Conservation (phyloP, 2,113 vertebrate species). For the Daboia siamensis region DNA sequence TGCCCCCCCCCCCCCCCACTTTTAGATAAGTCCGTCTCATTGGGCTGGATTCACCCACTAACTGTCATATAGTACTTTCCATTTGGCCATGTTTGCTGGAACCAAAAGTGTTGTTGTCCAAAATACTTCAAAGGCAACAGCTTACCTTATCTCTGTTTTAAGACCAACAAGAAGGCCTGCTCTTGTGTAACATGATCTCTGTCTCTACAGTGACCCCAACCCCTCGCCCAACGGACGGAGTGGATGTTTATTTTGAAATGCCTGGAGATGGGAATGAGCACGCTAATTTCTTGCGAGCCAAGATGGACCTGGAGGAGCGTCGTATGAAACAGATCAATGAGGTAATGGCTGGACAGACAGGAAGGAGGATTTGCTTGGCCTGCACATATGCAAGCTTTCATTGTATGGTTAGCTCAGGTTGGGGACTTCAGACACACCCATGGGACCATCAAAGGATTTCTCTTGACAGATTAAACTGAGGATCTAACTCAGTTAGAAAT, state of each 20-base stretch:
- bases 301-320: slow-evolving; percentile 87
- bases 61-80: neutral
- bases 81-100: neutral
- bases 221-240: slow-evolving; percentile 82
- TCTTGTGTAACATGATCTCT: neutral
- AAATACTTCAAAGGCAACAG: neutral
- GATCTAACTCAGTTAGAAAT: neutral
- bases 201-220: slow-evolving; percentile 64
- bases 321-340: slow-evolving; percentile 90
- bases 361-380: neutral
- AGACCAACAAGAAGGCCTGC: neutral
- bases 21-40: neutral
- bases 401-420: neutral
- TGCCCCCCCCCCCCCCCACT: neutral
- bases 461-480: neutral
- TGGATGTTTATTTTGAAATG: slow-evolving; percentile 90
- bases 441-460: neutral
- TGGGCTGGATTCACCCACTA: neutral
- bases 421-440: neutral
- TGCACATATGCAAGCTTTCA: neutral
- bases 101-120: too few relatives aligned
- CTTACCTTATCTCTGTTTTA: neutral
- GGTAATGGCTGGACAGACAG: slow-evolving; percentile 61
- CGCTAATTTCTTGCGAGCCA: slow-evolving; percentile 86
- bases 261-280: slow-evolving; percentile 86